Evolutionary conservation across 2,797 vertebrate genomes (phyloP).

Genomic region (Podargus strigoides): DNA sequence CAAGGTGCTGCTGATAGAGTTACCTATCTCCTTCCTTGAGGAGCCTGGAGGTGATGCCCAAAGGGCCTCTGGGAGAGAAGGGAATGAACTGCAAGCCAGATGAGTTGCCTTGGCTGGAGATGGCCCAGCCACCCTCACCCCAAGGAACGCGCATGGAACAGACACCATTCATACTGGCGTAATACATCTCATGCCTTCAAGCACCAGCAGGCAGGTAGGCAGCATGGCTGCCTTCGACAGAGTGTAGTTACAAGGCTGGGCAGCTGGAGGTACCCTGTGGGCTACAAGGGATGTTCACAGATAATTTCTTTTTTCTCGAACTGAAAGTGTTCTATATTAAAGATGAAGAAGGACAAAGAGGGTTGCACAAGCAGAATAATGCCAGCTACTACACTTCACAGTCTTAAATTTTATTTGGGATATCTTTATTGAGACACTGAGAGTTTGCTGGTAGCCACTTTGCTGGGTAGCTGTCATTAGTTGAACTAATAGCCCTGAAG

Average conservation of each 20-base stretch:
- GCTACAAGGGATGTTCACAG: background rate
- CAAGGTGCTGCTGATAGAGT: background rate
- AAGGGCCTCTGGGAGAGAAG: background rate
- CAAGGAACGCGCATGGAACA: background rate
- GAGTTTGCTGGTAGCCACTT: background rate
- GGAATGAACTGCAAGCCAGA: background rate
- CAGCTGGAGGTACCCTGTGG: background rate
- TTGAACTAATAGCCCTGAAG: background rate
- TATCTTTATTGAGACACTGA: background rate
- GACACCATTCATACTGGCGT: background rate
- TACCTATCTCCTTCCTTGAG: background rate
- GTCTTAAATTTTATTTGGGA: background rate
- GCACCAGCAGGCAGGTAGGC: background rate
- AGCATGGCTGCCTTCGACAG: background rate
- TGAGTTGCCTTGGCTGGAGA: background rate
- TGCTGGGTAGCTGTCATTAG: background rate
- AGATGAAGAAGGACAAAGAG: background rate
- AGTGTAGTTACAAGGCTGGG: background rate
- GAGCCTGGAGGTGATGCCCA: accelerated
- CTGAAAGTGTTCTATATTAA: background rate
- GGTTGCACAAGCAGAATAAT: background rate
- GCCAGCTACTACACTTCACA: background rate
- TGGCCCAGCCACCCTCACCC: background rate
- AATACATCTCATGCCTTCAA: background rate
- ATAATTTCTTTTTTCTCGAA: background rate